A percentile compares a stretch with the other conserved stretches of the same genome.
Evolutionary conservation across 2,113 vertebrate genomes (phyloP).

Genomic region (Anarrhichthys ocellatus): DNA sequence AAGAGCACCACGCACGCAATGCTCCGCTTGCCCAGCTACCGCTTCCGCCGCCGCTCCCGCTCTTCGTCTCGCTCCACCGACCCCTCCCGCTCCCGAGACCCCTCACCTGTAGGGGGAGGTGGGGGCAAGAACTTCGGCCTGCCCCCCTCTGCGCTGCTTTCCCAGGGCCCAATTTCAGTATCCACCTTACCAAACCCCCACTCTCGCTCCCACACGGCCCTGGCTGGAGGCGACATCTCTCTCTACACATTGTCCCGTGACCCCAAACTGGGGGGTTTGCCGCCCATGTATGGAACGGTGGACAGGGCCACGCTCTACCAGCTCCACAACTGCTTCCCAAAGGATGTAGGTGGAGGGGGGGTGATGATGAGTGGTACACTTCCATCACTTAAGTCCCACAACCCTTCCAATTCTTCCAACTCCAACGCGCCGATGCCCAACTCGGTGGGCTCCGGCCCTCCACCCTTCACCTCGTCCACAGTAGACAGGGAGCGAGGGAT

Average conservation of each 20-base stretch:
- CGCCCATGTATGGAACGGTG: slow-evolving; percentile 85
- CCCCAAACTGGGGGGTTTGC: slow-evolving; percentile 87
- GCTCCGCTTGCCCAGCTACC: slow-evolving; percentile 93
- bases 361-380: slow-evolving; percentile 85
- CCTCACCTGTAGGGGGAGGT: slow-evolving; percentile 83
- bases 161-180: slow-evolving; percentile 84
- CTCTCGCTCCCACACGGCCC: slow-evolving; percentile 81
- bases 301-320: slow-evolving; percentile 90
- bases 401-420: slow-evolving; percentile 83
- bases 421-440: slow-evolving; percentile 84
- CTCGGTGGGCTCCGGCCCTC: slow-evolving; percentile 87
- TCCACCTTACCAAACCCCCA: slow-evolving; percentile 86
- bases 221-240: slow-evolving; percentile 89
- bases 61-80: slow-evolving; percentile 92
- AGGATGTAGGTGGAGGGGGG: slow-evolving; percentile 82
- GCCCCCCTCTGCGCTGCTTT: slow-evolving; percentile 81
- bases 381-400: slow-evolving; percentile 84
- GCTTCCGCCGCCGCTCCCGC: slow-evolving; percentile 90
- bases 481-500: slow-evolving; percentile 84
- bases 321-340: slow-evolving; percentile 93
- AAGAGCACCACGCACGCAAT: slow-evolving; percentile 90
- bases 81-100: slow-evolving; percentile 88
- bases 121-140: slow-evolving; percentile 84
- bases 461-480: slow-evolving; percentile 83
- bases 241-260: slow-evolving; percentile 93